Base-by-base conservation (phyloP, 1,140 invertebrate genomes). In the Venustaconcha ellipsiformis region DNA sequence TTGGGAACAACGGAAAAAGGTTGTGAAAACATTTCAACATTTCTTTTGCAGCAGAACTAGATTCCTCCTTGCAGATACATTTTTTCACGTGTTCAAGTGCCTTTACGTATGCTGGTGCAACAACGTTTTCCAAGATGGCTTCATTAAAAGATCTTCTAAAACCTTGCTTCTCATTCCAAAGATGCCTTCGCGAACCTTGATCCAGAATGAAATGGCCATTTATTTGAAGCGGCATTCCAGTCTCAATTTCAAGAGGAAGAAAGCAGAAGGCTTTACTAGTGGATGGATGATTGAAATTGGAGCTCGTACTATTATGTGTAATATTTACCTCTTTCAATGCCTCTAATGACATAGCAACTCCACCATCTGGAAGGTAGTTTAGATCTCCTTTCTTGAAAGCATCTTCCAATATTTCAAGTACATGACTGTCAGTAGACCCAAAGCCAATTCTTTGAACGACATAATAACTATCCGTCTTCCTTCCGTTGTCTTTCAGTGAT, bases 161-260 rank as follows among this genome's bases (percentile, higher is more conserved):
- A 20, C 75, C 70, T 30, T 62, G 66, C 3, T 81, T 68, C 80
- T 80, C 84, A 13, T 86, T 30, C 23, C 84, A 84, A 12, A 87
- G 26, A 59, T 79, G 75, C 37, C 79, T 75, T 66, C 86, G 76
- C 37, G 83, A 72, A 71, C 82, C 84, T 67, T 81, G 80, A 70
- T 87, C 84, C 20, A 88, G 67, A 30, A 81, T 79, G 83, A 88
- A 86, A 37, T 85, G 77, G 0, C 82, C 84, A 76, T 86, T 86
- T 26, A 88, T 79, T 62, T 88, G 80, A 37, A 82, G 71, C 20
- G 84, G 84, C n/a, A 86, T 59, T 26, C 70, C 69, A 14, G 82
- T 82, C 17, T 76, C 48, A 12, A 83, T 66, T 30, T 84, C 81
- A 5, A 86, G 78, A 48, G 86, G 86, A 23, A 87, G 73, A 69